phyloP scores from a whole-genome alignment of 2,888 invertebrate genomes.

The Ferdinandea cuprea region DNA sequence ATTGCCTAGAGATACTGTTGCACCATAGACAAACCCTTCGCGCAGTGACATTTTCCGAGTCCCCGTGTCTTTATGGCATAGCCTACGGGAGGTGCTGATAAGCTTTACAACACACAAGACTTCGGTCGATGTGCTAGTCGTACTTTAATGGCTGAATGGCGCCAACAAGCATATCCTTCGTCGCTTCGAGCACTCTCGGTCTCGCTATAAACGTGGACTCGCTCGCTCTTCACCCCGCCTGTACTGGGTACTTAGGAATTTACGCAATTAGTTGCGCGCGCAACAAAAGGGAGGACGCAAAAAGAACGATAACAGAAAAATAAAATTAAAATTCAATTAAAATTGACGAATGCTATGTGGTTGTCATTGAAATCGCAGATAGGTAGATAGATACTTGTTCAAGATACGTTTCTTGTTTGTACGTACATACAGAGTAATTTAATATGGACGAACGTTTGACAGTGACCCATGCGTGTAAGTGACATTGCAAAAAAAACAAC shows the following conservation, averaged over 20 bases:
- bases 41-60: conserved; percentile 64
- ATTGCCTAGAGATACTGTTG: conserved; percentile 3
- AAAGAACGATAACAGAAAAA: conserved; percentile 22
- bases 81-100: conserved; percentile 73
- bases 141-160: conserved; percentile 72
- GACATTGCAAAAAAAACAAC: conserved; percentile 52
- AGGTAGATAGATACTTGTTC: conserved; percentile 49
- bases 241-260: conserved; percentile 63
- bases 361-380: conserved; percentile 72
- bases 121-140: conserved; percentile 17
- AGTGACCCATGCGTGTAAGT: conserved; percentile 52
- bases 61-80: conserved; percentile 24
- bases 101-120: conserved; percentile 41
- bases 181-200: conserved; percentile 57
- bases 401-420: conserved; percentile 42
- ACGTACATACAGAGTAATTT: conserved; percentile 47
- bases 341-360: conserved; percentile 71
- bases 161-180: conserved; percentile 74
- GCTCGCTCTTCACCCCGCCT: conserved; percentile 2
- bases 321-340: conserved; percentile 70
- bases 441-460: conserved; percentile 66
- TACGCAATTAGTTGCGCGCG: conserved; percentile 71
- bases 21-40: conserved; percentile 73
- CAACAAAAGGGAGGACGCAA: conserved; percentile 23
- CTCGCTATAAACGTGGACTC: not conserved